Percentiles rank a stretch among this genome's conserved stretches.
Evolutionary conservation across 1,140 invertebrate genomes (phyloP).

Genomic region (Solenopsis invicta): DNA sequence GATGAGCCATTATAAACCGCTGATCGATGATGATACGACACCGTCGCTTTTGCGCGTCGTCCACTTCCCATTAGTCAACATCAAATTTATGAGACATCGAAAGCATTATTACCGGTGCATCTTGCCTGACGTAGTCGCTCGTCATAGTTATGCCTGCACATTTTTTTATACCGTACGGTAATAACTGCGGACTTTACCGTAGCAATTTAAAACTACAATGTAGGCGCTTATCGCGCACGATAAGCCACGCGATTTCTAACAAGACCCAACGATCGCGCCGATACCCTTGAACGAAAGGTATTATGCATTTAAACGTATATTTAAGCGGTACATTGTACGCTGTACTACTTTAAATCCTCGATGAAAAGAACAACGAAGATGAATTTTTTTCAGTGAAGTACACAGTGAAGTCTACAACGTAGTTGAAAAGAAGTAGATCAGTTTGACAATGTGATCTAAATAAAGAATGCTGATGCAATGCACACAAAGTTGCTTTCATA

Average conservation of each 20-base stretch:
- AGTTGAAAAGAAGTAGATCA: neutral
- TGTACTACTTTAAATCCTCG: neutral
- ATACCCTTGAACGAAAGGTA: conserved; percentile 11
- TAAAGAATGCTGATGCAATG: neutral
- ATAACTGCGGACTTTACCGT: conserved; percentile 40
- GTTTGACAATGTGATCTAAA: neutral
- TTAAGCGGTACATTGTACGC: neutral
- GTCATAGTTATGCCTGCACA: neutral
- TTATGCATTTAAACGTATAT: neutral
- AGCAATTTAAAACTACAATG: conserved; percentile 51
- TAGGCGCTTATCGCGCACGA: conserved; percentile 30
- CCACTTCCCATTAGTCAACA: neutral
- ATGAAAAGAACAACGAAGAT: neutral
- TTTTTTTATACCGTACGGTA: conserved; percentile 25
- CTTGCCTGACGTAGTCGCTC: neutral
- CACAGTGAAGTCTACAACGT: too few relatives aligned
- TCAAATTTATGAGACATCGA: conserved; percentile 37
- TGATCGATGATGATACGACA: conserved; percentile 51
- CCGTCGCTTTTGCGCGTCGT: conserved; percentile 16
- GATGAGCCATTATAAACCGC: conserved; percentile 31
- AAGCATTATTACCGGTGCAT: conserved; percentile 1
- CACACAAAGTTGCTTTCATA: neutral
- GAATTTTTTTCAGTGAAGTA: neutral
- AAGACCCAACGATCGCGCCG: neutral
- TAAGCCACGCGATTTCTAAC: conserved; percentile 37